These are phyloP conservation scores for Exephanes ischioxanthus DNA, from an alignment of 2,888 invertebrate species.

Conservation along the genomic window DNA sequence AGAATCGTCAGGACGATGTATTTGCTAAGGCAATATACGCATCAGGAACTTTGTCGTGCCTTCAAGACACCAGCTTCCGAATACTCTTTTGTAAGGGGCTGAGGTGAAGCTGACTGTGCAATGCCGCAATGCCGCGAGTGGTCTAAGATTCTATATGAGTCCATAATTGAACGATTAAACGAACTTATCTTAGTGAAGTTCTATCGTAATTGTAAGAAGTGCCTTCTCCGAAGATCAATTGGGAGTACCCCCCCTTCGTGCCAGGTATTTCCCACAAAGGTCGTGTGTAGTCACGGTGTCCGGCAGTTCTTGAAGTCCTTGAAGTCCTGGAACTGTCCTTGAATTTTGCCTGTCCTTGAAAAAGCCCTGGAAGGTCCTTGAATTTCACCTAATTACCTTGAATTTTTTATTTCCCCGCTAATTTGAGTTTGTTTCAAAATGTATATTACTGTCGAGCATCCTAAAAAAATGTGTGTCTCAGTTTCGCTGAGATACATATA, in stretches of 20 bases:
- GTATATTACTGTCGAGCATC: no score
- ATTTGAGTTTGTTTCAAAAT: no score
- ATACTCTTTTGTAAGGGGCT: not conserved
- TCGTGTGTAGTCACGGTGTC: not conserved
- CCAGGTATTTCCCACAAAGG: slow-evolving; percentile 34
- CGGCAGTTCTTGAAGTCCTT: no score
- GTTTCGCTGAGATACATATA: no score
- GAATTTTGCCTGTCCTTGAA: no score
- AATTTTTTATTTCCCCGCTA: no score
- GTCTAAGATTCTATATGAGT: no score
- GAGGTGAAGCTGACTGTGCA: slow-evolving; percentile 5
- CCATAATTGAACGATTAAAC: slow-evolving; percentile 1
- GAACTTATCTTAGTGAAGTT: slow-evolving; percentile 12
- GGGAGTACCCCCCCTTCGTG: slow-evolving; percentile 31
- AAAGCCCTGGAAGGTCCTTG: no score
- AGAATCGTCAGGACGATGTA: not conserved
- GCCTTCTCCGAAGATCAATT: slow-evolving; percentile 31
- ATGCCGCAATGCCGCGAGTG: no score
- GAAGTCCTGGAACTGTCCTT: no score
- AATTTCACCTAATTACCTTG: no score
- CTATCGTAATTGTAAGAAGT: slow-evolving; percentile 23
- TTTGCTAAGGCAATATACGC: slow-evolving; percentile 14
- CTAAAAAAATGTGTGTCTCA: no score
- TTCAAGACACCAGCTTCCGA: slow-evolving; percentile 7
- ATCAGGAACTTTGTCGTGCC: slow-evolving; percentile 5